Percentiles rank a stretch among this genome's conserved stretches.
Evolutionary conservation across 2,888 invertebrate species (phyloP).

Genomic region (Andrena bucephala): DNA sequence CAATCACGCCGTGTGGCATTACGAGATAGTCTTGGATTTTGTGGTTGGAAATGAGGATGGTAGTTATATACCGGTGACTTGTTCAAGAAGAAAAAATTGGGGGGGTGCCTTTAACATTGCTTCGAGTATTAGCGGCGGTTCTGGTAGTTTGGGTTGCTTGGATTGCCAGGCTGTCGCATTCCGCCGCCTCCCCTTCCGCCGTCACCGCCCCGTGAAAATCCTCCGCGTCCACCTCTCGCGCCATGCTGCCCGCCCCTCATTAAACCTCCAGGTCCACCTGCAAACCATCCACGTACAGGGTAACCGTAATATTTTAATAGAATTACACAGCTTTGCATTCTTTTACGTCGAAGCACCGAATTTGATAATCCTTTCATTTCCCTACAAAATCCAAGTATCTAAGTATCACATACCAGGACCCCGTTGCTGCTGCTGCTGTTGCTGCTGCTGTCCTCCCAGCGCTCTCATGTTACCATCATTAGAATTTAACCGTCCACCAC

Average conservation of each 20-base stretch:
- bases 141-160: slow-evolving; percentile 80
- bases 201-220: slow-evolving; percentile 81
- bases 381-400: not conserved
- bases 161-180: slow-evolving; percentile 81
- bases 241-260: slow-evolving; percentile 82
- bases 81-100: slow-evolving; percentile 59
- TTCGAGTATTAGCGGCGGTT: slow-evolving; percentile 81
- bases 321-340: not conserved
- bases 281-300: not conserved
- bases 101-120: slow-evolving; percentile 42
- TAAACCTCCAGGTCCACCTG: slow-evolving; percentile 82
- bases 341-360: not conserved
- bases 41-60: slow-evolving; percentile 66
- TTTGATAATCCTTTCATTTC: too few relatives aligned
- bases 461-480: slow-evolving; percentile 84
- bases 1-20: slow-evolving; percentile 62
- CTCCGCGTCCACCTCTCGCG: slow-evolving; percentile 80
- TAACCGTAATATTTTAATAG: too few relatives aligned
- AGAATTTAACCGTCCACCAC: slow-evolving; percentile 82
- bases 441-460: slow-evolving; percentile 81
- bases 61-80: slow-evolving; percentile 69
- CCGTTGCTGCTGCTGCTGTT: slow-evolving; percentile 80
- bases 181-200: slow-evolving; percentile 80
- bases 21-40: slow-evolving; percentile 68
- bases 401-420: slow-evolving; percentile 77